Percentiles rank a stretch among this genome's conserved stretches.
These are phyloP conservation scores for Acrocyrtus sp. DNA, from an alignment of 2,888 invertebrate species.

Conservation along the genomic window DNA sequence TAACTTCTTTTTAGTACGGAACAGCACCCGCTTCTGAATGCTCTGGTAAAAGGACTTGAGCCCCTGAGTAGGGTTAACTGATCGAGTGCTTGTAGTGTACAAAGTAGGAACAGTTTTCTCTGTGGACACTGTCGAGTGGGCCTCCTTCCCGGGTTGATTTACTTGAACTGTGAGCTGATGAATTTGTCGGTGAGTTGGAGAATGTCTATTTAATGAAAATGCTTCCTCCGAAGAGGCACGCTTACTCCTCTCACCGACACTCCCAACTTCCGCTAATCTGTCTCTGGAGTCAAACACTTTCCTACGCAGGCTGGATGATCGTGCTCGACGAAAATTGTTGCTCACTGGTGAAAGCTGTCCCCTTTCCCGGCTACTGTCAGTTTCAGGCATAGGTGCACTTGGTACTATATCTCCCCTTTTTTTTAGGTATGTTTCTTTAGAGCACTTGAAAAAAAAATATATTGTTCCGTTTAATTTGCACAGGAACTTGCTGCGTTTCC, in stretches of 20 bases:
- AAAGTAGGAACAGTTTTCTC: no score
- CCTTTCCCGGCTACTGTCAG: conserved; percentile 26
- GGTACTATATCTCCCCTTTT: no score
- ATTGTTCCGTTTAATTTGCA: conserved; percentile 1
- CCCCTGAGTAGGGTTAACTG: no score
- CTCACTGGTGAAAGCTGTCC: conserved; percentile 13
- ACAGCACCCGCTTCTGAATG: conserved; percentile 29
- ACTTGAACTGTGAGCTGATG: no score
- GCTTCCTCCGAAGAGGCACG: conserved; percentile 25
- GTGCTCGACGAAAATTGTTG: conserved; percentile 4
- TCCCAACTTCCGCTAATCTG: conserved; percentile 1
- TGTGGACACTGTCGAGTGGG: no score
- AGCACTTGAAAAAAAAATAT: no score
- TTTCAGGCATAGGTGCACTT: conserved; percentile 34
- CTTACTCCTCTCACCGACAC: conserved; percentile 15
- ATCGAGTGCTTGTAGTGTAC: no score
- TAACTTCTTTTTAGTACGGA: conserved; percentile 10
- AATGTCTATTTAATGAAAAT: conserved; percentile 8
- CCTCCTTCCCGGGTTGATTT: no score
- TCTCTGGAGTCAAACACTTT: not conserved
- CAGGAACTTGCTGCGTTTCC: not conserved
- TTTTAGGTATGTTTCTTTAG: no score
- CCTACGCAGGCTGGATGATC: conserved; percentile 1
- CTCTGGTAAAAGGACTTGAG: conserved; percentile 36
- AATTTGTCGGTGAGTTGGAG: no score